Evolutionary conservation across 2,113 vertebrate genomes (phyloP).

Genomic region (Pomatorhinus ruficollis): DNA sequence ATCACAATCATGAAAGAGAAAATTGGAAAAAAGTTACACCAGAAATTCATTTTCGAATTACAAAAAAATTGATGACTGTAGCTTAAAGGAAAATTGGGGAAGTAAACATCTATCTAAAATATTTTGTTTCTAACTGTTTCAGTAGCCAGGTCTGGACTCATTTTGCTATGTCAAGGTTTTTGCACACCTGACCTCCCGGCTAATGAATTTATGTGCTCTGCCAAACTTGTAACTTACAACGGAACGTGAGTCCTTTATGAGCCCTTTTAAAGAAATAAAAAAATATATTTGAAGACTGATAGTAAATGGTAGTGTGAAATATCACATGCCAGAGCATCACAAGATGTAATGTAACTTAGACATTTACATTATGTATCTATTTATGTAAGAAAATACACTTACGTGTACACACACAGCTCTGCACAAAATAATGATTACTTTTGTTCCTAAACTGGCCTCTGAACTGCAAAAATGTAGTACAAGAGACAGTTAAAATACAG

Average conservation of each 20-base stretch:
- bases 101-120: neutral
- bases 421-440: neutral
- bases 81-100: neutral
- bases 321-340: neutral
- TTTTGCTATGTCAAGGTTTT: neutral
- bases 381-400: neutral
- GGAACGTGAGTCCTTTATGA: neutral
- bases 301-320: neutral
- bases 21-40: neutral
- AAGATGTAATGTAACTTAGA: neutral
- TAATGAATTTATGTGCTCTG: neutral
- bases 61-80: slow-evolving; percentile 1
- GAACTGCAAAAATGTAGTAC: neutral
- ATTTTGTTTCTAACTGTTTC: neutral
- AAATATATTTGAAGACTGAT: neutral
- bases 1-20: neutral
- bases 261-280: neutral
- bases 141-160: neutral
- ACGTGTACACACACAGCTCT: neutral
- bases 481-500: neutral
- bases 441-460: neutral
- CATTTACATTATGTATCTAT: neutral
- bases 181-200: neutral
- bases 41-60: neutral
- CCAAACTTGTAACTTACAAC: neutral